Conservation (phyloP, 2,888 invertebrate species). For the Marasmarcha lunaedactyla region DNA sequence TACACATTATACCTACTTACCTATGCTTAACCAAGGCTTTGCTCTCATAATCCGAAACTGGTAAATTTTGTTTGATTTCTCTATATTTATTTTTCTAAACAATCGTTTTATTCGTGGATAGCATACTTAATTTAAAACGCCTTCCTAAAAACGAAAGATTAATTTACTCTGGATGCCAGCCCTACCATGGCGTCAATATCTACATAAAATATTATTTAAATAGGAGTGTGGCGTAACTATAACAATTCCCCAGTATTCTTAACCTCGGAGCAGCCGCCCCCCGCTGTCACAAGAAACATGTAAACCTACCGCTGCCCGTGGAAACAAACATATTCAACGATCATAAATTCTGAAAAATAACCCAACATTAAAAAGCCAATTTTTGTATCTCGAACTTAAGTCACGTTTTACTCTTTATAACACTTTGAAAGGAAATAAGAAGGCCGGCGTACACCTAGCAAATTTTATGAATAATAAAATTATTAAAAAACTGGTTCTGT, state of each 20-base stretch:
- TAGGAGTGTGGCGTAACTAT: conserved; percentile 9
- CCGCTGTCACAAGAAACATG: conserved; percentile 49
- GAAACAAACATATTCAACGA: conserved; percentile 58
- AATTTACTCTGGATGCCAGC: no score
- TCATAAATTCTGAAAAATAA: conserved; percentile 53
- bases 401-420: conserved; percentile 22
- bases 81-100: no score
- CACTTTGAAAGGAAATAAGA: background rate
- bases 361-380: conserved; percentile 53
- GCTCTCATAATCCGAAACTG: no score
- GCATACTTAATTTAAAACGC: no score
- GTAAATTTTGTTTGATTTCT: no score
- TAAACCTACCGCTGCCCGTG: conserved; percentile 46
- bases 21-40: no score
- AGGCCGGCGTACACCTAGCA: background rate
- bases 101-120: no score
- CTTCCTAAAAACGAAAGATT: no score
- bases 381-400: conserved; percentile 29
- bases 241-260: conserved; percentile 31
- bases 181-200: no score
- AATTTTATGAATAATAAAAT: conserved; percentile 6
- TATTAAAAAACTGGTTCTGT: background rate
- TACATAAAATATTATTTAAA: background rate
- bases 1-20: no score
- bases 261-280: conserved; percentile 43